Base-by-base conservation (phyloP, 2,888 invertebrate genomes). In the Acrobasis suavella region DNA sequence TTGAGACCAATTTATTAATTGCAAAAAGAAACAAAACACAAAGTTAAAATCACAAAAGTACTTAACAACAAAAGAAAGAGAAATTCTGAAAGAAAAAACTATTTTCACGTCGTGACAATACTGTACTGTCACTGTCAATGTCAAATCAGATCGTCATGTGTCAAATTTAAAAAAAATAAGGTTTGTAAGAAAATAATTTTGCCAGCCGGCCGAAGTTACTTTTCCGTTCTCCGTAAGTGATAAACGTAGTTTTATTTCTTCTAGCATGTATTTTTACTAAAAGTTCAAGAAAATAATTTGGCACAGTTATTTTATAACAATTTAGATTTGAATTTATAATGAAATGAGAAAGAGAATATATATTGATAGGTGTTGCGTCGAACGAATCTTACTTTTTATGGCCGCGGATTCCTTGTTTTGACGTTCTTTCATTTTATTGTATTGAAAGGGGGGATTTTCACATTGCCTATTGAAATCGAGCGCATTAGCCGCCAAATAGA, bases 391-490 rank as follows among this genome's bases (percentile, higher is more conserved):
- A 51, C 67, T 75, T 78, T 85, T 83, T 86, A 89, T 88, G 88
- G 90, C 90, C 82, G 88, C 86, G 78, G 79, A 81, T 81, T 80
- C 76, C 87, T 87, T 89, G 83, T 88, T 88, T 89, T 90, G 91
- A 91, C 89, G 83, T 90, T 85, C 84, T 80, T 85, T 83, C 80
- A 78, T 81, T 85, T 83, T 81, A 78, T 72, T 76, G 82, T 77
- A 79, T 77, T 72, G 75, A 75, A 32, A 81, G 86, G 83, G 83
- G 82, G 84, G 83, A 82, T 84, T 84, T 81, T 76, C 72, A 71
- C 77, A 74, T 72, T 75, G 74, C 67, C 70, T 64, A 75, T 74
- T 70, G 69, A 74, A 79, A 82, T 75, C 76, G 69, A 80, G 77
- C 74, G 74, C 75, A 71, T 74, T 72, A 69, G 79, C 78, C 78